These are phyloP conservation scores for Riptortus pedestris DNA, from an alignment of 1,140 invertebrate species.

Conservation along the genomic window DNA sequence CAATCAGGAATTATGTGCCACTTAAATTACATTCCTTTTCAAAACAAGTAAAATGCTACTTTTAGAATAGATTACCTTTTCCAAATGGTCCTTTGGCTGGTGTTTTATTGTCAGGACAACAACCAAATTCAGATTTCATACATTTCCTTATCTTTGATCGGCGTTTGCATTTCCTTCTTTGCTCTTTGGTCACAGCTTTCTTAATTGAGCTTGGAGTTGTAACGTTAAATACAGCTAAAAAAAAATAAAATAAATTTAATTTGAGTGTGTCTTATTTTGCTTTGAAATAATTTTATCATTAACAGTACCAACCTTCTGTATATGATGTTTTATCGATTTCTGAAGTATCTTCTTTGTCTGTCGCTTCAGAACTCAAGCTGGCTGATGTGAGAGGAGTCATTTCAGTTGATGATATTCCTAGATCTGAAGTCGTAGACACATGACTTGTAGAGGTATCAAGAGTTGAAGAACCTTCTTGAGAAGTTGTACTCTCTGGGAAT, in stretches of 20 bases:
- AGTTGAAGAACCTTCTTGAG: slow-evolving; percentile 1
- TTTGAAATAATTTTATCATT: too few relatives aligned
- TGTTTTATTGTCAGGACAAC: slow-evolving; percentile 78
- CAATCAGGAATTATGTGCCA: too few relatives aligned
- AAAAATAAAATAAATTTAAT: slow-evolving; percentile 7
- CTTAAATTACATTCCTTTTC: too few relatives aligned
- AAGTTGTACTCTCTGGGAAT: neutral
- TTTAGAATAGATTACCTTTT: slow-evolving; percentile 51
- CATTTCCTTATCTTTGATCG: slow-evolving; percentile 48
- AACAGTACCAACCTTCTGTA: too few relatives aligned
- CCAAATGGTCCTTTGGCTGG: slow-evolving; percentile 73
- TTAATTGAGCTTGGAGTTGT: slow-evolving; percentile 38
- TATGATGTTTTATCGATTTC: too few relatives aligned
- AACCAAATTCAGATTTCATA: slow-evolving; percentile 63
- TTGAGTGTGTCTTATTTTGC: too few relatives aligned
- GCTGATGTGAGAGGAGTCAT: too few relatives aligned
- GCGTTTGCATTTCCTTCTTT: slow-evolving; percentile 46
- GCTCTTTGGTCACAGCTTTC: slow-evolving; percentile 39
- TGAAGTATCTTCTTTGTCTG: too few relatives aligned
- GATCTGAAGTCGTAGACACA: neutral
- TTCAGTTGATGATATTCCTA: too few relatives aligned
- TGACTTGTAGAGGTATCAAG: neutral
- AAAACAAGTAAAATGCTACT: too few relatives aligned
- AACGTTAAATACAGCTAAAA: slow-evolving; percentile 24
- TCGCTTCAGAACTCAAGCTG: too few relatives aligned